Base-by-base conservation (phyloP, 2,113 vertebrate species). In the Baryphthengus martii region DNA sequence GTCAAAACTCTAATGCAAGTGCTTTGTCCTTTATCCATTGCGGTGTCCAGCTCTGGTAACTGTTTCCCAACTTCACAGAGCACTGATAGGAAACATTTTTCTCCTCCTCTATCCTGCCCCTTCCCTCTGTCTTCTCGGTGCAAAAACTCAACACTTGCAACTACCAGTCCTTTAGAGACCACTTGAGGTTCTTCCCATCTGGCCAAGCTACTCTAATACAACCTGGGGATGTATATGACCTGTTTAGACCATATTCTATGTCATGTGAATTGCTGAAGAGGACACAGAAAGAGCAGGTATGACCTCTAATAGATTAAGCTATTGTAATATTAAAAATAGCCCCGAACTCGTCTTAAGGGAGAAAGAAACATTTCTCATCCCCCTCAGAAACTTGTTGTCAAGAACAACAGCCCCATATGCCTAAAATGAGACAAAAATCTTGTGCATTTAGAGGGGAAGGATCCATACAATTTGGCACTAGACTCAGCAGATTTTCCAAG, bases 401-500 rank as follows among this genome's bases (percentile, higher is more conserved):
- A 25, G 45, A 55, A 10, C 10, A 78, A 17, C 17, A 71, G 42
- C 44, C 61, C 17, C 10, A 29, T 24, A 77, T 15, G 59, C 29
- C 53, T 71, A 35, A 88, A 93, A 52, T 4, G 9, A 75, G 49
- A 59, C 2, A 1, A 72, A 93, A 89, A 61, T 71, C 53, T 49
- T 56, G 49, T 55, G 52, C 9, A 16, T 74, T 90, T 88, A 79
- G 33, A 71, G 40, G 44, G 23, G 56, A 73, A 66, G 66, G 45
- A 75, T 83, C 31, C 31, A 61, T 55, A 65, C 19, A 17, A 40
- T 90, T 84, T 87, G 65, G 24, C 80, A 45, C 21, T 31, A 42
- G 70, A 86, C n/a, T 15, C 44, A n/a, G 90, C 52, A 68, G 72
- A 40, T 78, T 93, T 96, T 88, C 76, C 88, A 87, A 63, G 93